phyloP scores from a whole-genome alignment of 2,888 invertebrate genomes.

The Ichneumoninae sp. region DNA sequence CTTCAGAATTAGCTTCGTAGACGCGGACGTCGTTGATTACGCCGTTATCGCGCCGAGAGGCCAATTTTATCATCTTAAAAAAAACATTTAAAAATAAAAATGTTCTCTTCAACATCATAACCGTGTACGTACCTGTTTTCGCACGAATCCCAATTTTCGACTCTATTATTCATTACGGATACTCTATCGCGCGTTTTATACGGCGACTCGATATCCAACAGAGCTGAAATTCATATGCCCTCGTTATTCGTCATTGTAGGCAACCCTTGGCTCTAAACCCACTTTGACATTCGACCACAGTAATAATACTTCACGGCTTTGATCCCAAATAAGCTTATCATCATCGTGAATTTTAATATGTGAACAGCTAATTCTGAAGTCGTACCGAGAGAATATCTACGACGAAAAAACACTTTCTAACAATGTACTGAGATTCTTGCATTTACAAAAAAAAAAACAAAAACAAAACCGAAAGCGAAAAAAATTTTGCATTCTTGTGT shows the following conservation, averaged over 20 bases:
- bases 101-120: constrained; percentile 31
- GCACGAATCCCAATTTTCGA: constrained; percentile 80
- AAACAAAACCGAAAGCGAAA: constrained; percentile 21
- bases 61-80: constrained; percentile 20
- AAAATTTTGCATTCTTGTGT: constrained; percentile 14
- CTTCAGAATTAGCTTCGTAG: constrained; percentile 71
- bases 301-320: constrained; percentile 36
- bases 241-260: constrained; percentile 31
- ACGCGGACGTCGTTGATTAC: constrained; percentile 46
- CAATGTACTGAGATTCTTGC: constrained; percentile 23
- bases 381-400: constrained; percentile 52
- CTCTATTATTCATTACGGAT: constrained; percentile 79
- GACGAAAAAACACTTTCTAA: constrained; percentile 34
- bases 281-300: constrained; percentile 56
- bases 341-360: constrained; percentile 21
- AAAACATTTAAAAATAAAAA: neutral
- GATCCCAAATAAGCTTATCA: constrained; percentile 41
- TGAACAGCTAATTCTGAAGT: constrained; percentile 77
- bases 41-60: constrained; percentile 38
- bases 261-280: constrained; percentile 41
- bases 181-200: constrained; percentile 81
- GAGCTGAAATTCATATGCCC: constrained; percentile 80
- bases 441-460: constrained; percentile 11
- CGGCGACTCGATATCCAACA: constrained; percentile 81
- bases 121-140: constrained; percentile 80